Base-by-base conservation (phyloP, 2,797 vertebrate species). In the Lacerta bilineata region DNA sequence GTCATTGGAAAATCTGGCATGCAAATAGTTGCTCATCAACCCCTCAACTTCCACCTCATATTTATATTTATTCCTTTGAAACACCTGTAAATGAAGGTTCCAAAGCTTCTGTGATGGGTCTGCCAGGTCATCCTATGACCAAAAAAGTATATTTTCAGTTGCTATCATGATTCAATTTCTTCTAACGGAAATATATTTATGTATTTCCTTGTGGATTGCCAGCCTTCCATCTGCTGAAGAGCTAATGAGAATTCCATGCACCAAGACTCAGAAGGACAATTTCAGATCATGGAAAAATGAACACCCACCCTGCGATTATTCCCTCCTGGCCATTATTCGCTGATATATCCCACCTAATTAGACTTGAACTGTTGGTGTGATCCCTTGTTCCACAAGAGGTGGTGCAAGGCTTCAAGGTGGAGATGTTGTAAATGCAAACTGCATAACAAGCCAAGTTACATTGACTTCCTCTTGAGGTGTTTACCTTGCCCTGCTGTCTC, bases 141-240 rank as follows among this genome's bases (percentile, higher is more conserved):
- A 39, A 23, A n/a, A 80, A 85, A 85, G 59, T 85, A 66, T 43
- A 88, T 77, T 87, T 39, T 27, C 86, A 36, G 27, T 75, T 87
- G 1, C 0, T 46, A 3, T 41, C 36, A 68, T 81, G 41, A 77
- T 86, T 64, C 50, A n/a, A 79, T 1, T 4, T 89, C 61, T 39
- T 41, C 9, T 41, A n/a, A 76, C 72, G 83, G 88, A 91, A 93
- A 90, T 80, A 55, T 5, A 61, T 6, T 66, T 18, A 25, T 64
- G 36, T 61, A 82, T 69, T 78, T 1, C 13, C 3, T 81, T 80
- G 71, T 81, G 5, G 0, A 11, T 2, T n/a, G 86, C 72, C 82
- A 1, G 1, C 1, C 68, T 13, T 15, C 55, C 2, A 77, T 0
- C 55, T 18, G 6, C 9, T 85, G 46, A 88, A 88, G 83, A 87